Evolutionary conservation across 2,888 invertebrate genomes (phyloP).

Genomic region (Seira musarum): DNA sequence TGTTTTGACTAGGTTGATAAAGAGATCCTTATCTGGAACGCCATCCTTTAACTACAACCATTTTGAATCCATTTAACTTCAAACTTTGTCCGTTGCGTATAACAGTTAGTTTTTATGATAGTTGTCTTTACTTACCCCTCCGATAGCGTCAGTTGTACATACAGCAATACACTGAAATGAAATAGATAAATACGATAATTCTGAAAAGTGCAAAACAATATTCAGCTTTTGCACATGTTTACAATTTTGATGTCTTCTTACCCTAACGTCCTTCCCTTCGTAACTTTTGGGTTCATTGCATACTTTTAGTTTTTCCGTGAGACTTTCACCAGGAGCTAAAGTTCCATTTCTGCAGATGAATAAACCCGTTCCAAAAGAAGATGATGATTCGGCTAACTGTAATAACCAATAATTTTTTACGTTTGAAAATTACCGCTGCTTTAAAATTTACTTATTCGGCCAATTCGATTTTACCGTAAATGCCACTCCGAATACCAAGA

Average conservation of each 20-base stretch:
- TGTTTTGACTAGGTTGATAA: constrained; percentile 49
- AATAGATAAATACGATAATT: background rate
- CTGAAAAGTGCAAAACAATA: background rate
- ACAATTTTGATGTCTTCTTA: constrained; percentile 18
- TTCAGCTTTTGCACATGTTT: too few species aligned
- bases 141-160: constrained; percentile 58
- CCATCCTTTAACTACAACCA: constrained; percentile 56
- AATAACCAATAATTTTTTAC: background rate
- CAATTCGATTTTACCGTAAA: constrained; percentile 37
- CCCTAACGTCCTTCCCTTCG: constrained; percentile 43
- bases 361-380: constrained; percentile 40
- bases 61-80: background rate
- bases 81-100: too few species aligned
- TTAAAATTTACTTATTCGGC: background rate
- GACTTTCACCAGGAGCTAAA: constrained; percentile 32
- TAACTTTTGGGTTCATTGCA: constrained; percentile 38
- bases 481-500: constrained; percentile 21
- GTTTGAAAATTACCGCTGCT: background rate
- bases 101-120: background rate
- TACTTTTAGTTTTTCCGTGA: constrained; percentile 37
- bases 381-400: constrained; percentile 26
- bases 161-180: constrained; percentile 52
- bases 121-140: constrained; percentile 49
- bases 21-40: constrained; percentile 55
- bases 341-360: constrained; percentile 45